These are phyloP conservation scores for Brachyptera putata DNA, from an alignment of 2,888 invertebrate species.

Conservation along the genomic window DNA sequence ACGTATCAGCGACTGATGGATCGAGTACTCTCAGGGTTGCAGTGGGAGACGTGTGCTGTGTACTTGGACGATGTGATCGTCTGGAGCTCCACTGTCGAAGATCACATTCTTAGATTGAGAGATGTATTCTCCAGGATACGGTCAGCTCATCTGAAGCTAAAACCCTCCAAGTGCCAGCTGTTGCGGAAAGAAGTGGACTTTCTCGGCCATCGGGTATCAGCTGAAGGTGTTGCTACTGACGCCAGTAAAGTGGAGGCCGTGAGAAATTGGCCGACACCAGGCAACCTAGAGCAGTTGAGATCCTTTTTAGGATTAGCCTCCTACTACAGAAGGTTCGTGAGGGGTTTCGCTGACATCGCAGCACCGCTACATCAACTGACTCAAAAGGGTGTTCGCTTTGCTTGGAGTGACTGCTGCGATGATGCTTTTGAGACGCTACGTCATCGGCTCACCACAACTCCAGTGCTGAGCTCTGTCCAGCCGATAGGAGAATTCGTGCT, in stretches of 20 bases:
- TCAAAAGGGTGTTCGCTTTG: background rate
- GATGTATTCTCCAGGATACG: background rate
- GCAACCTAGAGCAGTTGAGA: background rate
- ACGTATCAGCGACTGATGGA: background rate
- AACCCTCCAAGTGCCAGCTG: background rate
- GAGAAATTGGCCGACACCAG: background rate
- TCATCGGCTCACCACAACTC: background rate
- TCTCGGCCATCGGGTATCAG: background rate
- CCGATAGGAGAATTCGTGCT: background rate
- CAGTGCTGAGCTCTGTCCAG: background rate
- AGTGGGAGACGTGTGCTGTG: background rate
- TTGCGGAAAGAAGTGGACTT: background rate
- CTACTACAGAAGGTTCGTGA: constrained; percentile 1
- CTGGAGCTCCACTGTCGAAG: background rate
- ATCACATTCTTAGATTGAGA: background rate
- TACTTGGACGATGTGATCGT: constrained; percentile 6
- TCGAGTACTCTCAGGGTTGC: background rate
- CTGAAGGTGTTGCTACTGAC: background rate
- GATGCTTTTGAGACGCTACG: background rate
- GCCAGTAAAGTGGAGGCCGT: background rate
- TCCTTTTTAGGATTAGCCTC: background rate
- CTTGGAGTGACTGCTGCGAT: background rate
- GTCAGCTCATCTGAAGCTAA: background rate
- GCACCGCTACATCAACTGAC: background rate
- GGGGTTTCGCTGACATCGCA: background rate